Conservation (phyloP, 2,797 vertebrate genomes). For the Borostomias antarcticus region DNA sequence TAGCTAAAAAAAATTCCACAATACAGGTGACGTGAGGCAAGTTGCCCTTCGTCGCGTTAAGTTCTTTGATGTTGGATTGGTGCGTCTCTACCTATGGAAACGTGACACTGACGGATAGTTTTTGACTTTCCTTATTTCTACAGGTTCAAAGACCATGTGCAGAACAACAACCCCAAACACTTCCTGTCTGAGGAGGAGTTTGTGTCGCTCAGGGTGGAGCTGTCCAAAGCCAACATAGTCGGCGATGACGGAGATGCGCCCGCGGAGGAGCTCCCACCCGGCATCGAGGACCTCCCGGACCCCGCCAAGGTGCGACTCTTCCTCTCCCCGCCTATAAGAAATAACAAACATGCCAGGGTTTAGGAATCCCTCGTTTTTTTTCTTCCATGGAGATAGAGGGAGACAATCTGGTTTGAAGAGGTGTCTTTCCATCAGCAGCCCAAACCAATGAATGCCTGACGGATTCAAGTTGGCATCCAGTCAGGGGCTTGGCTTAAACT, state of each 20-base stretch:
- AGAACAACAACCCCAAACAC: constrained; percentile 92
- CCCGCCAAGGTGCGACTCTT: constrained; percentile 89
- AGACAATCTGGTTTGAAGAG: constrained; percentile 75
- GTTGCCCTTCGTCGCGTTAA: no score
- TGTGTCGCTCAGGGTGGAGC: constrained; percentile 87
- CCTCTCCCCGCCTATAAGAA: background rate
- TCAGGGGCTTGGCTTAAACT: constrained; percentile 72
- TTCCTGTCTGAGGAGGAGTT: constrained; percentile 93
- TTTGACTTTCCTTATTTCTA: background rate
- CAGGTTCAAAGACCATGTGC: constrained; percentile 97
- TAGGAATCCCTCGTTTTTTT: constrained; percentile 63
- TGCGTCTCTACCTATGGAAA: no score
- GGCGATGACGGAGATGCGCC: constrained; percentile 71
- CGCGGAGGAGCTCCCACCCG: constrained; percentile 85
- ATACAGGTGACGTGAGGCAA: no score
- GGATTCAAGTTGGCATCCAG: constrained; percentile 77
- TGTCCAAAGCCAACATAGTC: constrained; percentile 81
- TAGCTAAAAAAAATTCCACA: no score
- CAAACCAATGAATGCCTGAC: constrained; percentile 72
- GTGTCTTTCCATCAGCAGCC: constrained; percentile 82
- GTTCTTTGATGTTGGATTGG: no score
- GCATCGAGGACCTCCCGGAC: constrained; percentile 90
- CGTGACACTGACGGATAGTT: no score
- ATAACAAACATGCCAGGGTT: constrained; percentile 53
- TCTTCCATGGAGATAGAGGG: constrained; percentile 62